Conservation (phyloP, 2,888 invertebrate species). For the Metopia argyrocephala region DNA sequence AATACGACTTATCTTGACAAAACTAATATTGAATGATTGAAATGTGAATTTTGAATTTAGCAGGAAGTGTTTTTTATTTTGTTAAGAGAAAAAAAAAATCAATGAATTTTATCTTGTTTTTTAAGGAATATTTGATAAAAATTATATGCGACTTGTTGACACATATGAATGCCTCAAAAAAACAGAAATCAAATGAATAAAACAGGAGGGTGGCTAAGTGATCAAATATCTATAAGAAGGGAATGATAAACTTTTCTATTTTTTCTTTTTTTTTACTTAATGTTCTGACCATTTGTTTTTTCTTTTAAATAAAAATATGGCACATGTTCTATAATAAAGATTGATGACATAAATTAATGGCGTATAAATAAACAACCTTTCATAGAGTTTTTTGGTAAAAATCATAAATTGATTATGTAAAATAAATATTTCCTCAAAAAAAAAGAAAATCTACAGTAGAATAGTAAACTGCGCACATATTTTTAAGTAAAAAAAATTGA, state of each 20-base stretch:
- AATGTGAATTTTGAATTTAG: slow-evolving; percentile 20
- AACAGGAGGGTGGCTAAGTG: not conserved
- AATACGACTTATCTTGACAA: too few relatives aligned
- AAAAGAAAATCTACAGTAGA: not conserved
- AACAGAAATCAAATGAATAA: not conserved
- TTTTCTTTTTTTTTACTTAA: slow-evolving; percentile 51
- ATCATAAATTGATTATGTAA: slow-evolving; percentile 35
- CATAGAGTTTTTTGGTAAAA: slow-evolving; percentile 28
- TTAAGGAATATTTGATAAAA: slow-evolving; percentile 52
- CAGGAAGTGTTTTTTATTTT: not conserved
- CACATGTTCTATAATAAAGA: slow-evolving; percentile 63
- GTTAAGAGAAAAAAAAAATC: slow-evolving; percentile 13
- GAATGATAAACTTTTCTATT: slow-evolving; percentile 57
- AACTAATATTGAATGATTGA: slow-evolving; percentile 25
- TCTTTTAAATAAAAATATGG: slow-evolving; percentile 49
- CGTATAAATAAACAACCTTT: slow-evolving; percentile 55
- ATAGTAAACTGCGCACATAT: slow-evolving; percentile 43
- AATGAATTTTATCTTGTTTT: slow-evolving; percentile 34
- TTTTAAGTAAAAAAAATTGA: slow-evolving; percentile 21
- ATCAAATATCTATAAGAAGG: slow-evolving; percentile 36
- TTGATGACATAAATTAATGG: slow-evolving; percentile 62
- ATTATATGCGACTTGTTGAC: slow-evolving; percentile 60
- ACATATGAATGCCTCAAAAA: slow-evolving; percentile 44
- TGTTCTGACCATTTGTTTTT: slow-evolving; percentile 55
- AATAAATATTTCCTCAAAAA: not conserved